Evolutionary conservation across 2,797 vertebrate genomes (phyloP).

Genomic region (Pelochelys cantorii): DNA sequence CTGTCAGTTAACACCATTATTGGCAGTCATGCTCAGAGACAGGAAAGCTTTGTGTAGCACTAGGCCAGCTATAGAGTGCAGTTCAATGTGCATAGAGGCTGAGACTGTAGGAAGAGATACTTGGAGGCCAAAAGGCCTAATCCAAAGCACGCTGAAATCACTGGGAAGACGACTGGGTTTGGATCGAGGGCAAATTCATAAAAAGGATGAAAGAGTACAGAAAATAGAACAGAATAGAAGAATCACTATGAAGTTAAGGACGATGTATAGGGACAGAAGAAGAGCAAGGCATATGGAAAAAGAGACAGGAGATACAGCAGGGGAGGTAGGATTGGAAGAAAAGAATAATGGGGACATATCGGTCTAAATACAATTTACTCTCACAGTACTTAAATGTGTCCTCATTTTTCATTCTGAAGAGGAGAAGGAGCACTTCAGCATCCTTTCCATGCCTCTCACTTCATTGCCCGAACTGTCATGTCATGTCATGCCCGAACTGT

Average conservation of each 20-base stretch:
- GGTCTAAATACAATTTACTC: neutral
- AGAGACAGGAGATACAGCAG: neutral
- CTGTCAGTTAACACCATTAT: neutral
- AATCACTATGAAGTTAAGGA: neutral
- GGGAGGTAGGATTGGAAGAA: neutral
- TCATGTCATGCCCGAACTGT: too few species aligned
- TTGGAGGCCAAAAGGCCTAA: neutral
- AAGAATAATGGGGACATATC: accelerated
- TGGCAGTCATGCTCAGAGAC: neutral
- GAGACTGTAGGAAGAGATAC: neutral
- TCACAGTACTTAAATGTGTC: neutral
- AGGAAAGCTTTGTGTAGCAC: neutral
- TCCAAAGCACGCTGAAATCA: neutral
- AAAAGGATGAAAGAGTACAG: neutral
- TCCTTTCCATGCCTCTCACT: neutral
- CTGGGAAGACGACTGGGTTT: neutral
- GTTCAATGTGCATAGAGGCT: neutral
- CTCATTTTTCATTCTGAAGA: neutral
- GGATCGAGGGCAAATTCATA: neutral
- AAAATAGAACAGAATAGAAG: neutral
- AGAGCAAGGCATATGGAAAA: neutral
- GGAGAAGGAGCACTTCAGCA: neutral
- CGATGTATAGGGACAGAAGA: neutral
- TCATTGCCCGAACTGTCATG: neutral
- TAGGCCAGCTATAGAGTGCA: neutral